These are phyloP conservation scores for Choloepus didactylus DNA, from an alignment of 2,797 vertebrate species.

Conservation along the genomic window DNA sequence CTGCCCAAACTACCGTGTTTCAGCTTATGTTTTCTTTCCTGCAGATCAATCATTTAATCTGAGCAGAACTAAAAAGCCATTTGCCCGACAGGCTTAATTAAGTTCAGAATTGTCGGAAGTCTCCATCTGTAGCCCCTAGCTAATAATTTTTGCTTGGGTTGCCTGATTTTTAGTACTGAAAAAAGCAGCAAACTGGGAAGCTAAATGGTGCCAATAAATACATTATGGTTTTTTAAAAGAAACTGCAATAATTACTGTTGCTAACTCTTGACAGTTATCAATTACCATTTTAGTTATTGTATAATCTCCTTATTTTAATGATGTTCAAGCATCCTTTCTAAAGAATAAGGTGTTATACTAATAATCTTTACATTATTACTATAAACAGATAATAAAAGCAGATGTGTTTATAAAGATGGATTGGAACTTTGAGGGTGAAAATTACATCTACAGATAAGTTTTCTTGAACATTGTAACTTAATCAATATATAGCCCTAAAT, in stretches of 20 bases:
- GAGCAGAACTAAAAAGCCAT: conserved; percentile 65
- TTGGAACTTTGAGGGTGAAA: neutral
- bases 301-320: neutral
- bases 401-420: neutral
- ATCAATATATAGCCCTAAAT: neutral
- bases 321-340: neutral
- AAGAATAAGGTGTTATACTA: neutral
- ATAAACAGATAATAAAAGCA: neutral
- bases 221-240: neutral
- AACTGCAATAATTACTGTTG: neutral
- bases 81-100: conserved; percentile 64
- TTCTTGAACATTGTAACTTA: neutral
- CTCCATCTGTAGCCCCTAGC: conserved; percentile 57
- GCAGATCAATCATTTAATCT: neutral
- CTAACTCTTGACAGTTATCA: neutral
- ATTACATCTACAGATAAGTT: neutral
- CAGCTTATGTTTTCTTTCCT: conserved; percentile 22
- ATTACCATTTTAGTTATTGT: neutral
- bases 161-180: neutral
- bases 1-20: conserved; percentile 23
- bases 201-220: conserved; percentile 13
- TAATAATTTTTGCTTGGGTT: conserved; percentile 39
- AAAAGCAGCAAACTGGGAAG: conserved; percentile 61
- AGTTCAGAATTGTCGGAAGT: conserved; percentile 34
- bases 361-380: neutral